A percentile compares a stretch with the other conserved stretches of the same genome.
These are phyloP conservation scores for Heliconius eleuchia DNA, from an alignment of 1,140 invertebrate species.

Conservation along the genomic window DNA sequence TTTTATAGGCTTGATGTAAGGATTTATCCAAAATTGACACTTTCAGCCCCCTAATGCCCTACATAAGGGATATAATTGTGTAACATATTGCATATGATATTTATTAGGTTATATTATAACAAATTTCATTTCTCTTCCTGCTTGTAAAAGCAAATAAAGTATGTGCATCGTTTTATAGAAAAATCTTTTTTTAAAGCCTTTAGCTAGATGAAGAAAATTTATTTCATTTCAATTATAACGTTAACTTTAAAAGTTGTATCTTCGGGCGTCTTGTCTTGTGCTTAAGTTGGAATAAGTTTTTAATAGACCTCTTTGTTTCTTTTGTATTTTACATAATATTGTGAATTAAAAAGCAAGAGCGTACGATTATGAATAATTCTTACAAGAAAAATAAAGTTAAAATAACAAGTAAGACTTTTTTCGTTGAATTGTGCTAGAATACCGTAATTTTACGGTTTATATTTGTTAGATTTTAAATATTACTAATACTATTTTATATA, in stretches of 20 bases:
- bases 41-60: too few relatives aligned
- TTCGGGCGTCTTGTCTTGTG: slow-evolving; percentile 2
- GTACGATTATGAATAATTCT: not conserved
- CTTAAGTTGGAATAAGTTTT: not conserved
- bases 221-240: slow-evolving; percentile 9
- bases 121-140: too few relatives aligned
- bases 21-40: too few relatives aligned
- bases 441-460: too few relatives aligned
- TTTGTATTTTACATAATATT: not conserved
- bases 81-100: too few relatives aligned
- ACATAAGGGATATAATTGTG: too few relatives aligned
- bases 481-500: too few relatives aligned
- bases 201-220: not conserved
- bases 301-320: not conserved
- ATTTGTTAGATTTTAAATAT: too few relatives aligned
- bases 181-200: not conserved
- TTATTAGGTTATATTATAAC: too few relatives aligned
- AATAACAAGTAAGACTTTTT: not conserved
- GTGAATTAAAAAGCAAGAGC: too few relatives aligned
- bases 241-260: slow-evolving; percentile 6
- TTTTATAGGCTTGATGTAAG: too few relatives aligned
- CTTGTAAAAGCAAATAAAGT: not conserved
- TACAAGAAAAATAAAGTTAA: not conserved
- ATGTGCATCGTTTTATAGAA: not conserved
- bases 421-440: too few relatives aligned